Base-by-base conservation (phyloP, 1,140 invertebrate species). In the Oryzaephilus surinamensis region DNA sequence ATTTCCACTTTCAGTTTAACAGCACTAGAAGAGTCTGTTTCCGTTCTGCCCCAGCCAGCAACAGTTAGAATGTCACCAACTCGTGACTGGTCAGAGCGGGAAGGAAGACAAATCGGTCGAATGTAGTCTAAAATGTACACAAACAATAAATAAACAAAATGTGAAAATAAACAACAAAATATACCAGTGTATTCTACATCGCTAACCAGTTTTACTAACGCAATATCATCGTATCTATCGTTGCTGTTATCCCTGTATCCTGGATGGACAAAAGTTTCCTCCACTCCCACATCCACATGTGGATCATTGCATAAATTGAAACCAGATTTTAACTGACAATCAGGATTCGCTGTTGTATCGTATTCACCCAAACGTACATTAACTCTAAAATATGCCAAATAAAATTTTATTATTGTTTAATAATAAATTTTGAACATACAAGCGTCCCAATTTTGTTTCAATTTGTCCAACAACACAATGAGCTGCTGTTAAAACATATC, bases 91-190 rank as follows among this genome's bases (percentile, higher is more conserved):
- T 48, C 29, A 7, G 43, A 56, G 6, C 42, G 41, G 1, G 46
- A 38, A 1, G 78, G 77, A 1, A 84, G 50, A 45, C 81, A 84
- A 15, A 82, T 72, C 0, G 80, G 76, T 49, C 69, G 66, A 10
- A 84, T 69, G 41, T 62, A 68, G 23, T 66, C 54, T 39, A 61
- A 54, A 48, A 50, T 7, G 17, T 24, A 6, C n/a, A 32, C 7
- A 23, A 17, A 8, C 12, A 43, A 18, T 31, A 6, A n/a, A n/a
- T 14, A 32, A 24, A 26, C 7, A 28, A 14, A 32, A 34, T 33
- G 19, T 21, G 3, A 43, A 12, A 19, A 32, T 15, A 31, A 30
- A 30, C 20, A 8, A 19, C 2, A 27, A 33, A 1, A 36, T 17
- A 35, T 48, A 60, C 58, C 42, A 32, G 54, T 43, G 33, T 42